A percentile compares a stretch with the other conserved stretches of the same genome.
These are phyloP conservation scores for Helicorthomorpha holstii DNA, from an alignment of 1,140 invertebrate species.

Conservation along the genomic window DNA sequence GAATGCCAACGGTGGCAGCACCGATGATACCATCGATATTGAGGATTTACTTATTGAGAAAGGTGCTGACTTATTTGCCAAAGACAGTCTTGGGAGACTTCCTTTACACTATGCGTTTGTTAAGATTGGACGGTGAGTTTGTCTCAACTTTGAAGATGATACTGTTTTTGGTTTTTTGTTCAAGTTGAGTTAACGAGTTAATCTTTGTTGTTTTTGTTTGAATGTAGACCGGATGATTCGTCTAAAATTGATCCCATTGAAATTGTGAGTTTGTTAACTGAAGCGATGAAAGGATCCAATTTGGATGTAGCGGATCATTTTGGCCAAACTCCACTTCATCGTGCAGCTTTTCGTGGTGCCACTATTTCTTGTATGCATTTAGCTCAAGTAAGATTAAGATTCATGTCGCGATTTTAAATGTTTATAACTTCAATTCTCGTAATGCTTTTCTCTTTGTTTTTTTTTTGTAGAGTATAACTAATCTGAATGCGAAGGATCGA, in stretches of 20 bases:
- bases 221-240: constrained; percentile 11
- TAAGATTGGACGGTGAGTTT: constrained; percentile 16
- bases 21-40: constrained; percentile 19
- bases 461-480: constrained; percentile 18
- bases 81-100: constrained; percentile 17
- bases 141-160: neutral
- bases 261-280: constrained; percentile 21
- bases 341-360: constrained; percentile 29
- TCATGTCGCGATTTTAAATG: neutral
- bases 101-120: constrained; percentile 32
- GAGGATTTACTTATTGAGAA: constrained; percentile 18
- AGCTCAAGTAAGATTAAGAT: constrained; percentile 15
- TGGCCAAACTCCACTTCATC: constrained; percentile 28
- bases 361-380: constrained; percentile 30
- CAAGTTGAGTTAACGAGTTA: neutral
- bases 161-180: neutral
- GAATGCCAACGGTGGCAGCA: constrained; percentile 21
- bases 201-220: neutral
- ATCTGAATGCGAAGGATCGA: constrained; percentile 25
- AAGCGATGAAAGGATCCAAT: constrained; percentile 20
- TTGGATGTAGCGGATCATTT: constrained; percentile 24
- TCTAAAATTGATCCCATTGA: constrained; percentile 29
- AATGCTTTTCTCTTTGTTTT: constrained; percentile 1
- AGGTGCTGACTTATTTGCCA: constrained; percentile 15
- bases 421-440: neutral